Evolutionary conservation across 2,797 vertebrate genomes (phyloP), one percentile per base, ranked within the genome.

Genomic region (Bradypodion pumilum): DNA sequence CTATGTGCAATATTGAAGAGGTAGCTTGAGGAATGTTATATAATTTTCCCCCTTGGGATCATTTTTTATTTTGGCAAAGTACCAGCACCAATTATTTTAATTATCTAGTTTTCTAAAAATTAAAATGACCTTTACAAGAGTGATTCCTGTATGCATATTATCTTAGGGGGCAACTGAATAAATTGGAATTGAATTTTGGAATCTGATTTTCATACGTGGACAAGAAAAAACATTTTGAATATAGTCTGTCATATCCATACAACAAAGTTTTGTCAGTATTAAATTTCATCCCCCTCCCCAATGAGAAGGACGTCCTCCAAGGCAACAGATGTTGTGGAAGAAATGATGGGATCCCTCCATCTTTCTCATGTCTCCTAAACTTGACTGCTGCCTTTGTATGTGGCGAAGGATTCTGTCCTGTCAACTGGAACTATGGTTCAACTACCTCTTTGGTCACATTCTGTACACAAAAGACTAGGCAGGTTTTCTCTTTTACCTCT

Each of bases 61-160:
- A 85, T 76, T 85, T 94, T 93, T 95, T 85, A 81, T 72, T 21
- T 56, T 94, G 92, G 90, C 91, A 92, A 75, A 85, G 77, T 78
- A 84, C 66, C 87, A 91, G 79, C 89, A 92, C 89, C 93, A 88
- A 87, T 94, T 92, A 93, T 90, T 94, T 92, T 87, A 80, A 90
- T 92, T 89, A 56, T 56, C 21, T 56, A 56, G 52, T 56, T 56
- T 56, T 56, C 52, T 56, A 19, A 56, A 56, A 56, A 56, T 56
- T 56, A 56, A 56, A 56, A 56, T 40, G 73, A 87, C 49, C 80
- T 66, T 0, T 0, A 70, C 29, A 74, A 59, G 86, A 86, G 86
- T 82, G 84, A 89, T 56, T 56, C 1, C 4, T 56, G 16, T 56
- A 19, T 56, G 13, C 21, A 56, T 56, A 13, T 56, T 56, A 56